phyloP scores from a whole-genome alignment of 35 echinoderm and acorn worm genomes.

The Anneissia japonica region DNA sequence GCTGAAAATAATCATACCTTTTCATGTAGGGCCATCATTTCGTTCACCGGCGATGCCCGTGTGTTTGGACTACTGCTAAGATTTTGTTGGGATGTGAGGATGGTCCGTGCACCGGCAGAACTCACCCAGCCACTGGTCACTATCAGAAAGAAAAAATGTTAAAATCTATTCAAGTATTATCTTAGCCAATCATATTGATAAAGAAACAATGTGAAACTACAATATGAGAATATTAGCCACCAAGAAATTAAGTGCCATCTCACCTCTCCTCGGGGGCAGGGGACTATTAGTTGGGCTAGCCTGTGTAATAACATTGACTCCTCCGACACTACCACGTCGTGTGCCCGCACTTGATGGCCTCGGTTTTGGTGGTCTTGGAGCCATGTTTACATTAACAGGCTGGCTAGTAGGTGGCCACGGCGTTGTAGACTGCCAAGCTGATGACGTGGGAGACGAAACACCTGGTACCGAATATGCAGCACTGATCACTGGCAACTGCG shows the following conservation, averaged over 20 bases:
- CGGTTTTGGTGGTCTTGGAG: slow-evolving; percentile 78
- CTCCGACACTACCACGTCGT: slow-evolving; percentile 60
- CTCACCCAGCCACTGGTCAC: slow-evolving; percentile 84
- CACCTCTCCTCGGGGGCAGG: slow-evolving; percentile 81
- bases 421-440: slow-evolving; percentile 17
- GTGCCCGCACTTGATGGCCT: slow-evolving; percentile 85
- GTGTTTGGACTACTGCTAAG: slow-evolving; percentile 44
- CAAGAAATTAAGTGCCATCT: not conserved
- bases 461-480: not conserved
- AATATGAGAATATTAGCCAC: not conserved
- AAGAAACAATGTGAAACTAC: not conserved
- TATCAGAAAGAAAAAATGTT: not conserved
- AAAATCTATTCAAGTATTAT: not conserved
- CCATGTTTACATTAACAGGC: slow-evolving; percentile 31
- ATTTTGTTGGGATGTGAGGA: slow-evolving; percentile 45
- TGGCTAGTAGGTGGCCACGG: slow-evolving; percentile 18
- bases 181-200: not conserved
- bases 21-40: slow-evolving; percentile 67
- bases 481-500: slow-evolving; percentile 46
- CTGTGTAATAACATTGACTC: slow-evolving; percentile 3
- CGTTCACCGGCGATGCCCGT: slow-evolving; percentile 68
- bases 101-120: slow-evolving; percentile 53
- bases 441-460: slow-evolving; percentile 9
- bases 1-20: slow-evolving; percentile 58
- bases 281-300: slow-evolving; percentile 75